Base-by-base conservation (phyloP, 2,888 invertebrate species). In the Aphodius granarius region DNA sequence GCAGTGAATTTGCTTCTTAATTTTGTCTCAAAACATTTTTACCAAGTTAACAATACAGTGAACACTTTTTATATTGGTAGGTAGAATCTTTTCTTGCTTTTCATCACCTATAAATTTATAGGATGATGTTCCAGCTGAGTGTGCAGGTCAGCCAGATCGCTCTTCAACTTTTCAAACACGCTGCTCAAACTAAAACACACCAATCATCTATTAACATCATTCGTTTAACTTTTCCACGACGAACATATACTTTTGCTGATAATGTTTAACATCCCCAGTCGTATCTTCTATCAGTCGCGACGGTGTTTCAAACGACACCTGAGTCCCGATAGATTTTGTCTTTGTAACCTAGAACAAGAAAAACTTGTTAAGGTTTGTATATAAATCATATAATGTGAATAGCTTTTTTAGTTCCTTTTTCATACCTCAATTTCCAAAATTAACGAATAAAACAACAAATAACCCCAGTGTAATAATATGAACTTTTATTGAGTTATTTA, bases 121-220 rank as follows among this genome's bases (percentile, higher is more conserved):
- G 78, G 77, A 71, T 79, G 81, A 19, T 78, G 76, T 78, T 85
- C 83, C 19, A 87, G 83, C 74, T 86, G 85, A n/a, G 80, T 82
- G 79, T 87, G 86, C 19, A 87, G 82, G 64, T 85, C 83, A 4
- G 84, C 81, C 9, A 87, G 79, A 81, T 87, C 86, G 62, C 80
- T 82, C 81, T 86, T 86, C 23, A 87, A 82, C 79, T 85, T 85
- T 23, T 85, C 85, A 76, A 86, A 87, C 68, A 87, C 85, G 16
- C 83, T 83, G 16, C 85, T 80, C 63, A 87, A 82, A 78, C 87
- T 87, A 22, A 22, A 66, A 71, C 63, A 22, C 9, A 63, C 64
- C 62, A 17, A 17, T 66, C 22, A 19, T 13, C 18, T 15, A n/a
- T 63, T 63, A 73, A 17, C 23, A 63, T 75, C 9, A 19, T 63